Conservation (phyloP, 2,888 invertebrate species). For the Ichneumoninae sp. region DNA sequence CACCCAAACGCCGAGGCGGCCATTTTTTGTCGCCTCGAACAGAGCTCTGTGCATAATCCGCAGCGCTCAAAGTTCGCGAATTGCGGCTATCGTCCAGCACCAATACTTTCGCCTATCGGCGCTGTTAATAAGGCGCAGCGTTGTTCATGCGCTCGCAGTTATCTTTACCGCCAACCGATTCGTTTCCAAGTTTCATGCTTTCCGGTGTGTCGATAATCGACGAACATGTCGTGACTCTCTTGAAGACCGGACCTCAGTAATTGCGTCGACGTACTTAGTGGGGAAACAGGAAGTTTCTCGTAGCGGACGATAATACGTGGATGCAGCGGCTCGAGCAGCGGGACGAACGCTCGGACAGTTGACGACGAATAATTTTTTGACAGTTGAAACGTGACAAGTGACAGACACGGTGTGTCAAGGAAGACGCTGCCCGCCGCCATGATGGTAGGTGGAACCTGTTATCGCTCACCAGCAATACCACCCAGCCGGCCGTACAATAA, state of each 20-base stretch:
- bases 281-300: background rate
- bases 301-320: conserved; percentile 23
- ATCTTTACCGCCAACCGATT: conserved; percentile 21
- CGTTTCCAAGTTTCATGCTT: conserved; percentile 6
- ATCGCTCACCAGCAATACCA: conserved; percentile 69
- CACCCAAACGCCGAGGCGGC: background rate
- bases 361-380: conserved; percentile 20
- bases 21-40: background rate
- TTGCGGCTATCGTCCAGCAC: background rate
- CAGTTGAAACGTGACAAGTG: conserved; percentile 45
- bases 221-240: conserved; percentile 23
- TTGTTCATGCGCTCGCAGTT: background rate
- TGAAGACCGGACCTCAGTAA: conserved; percentile 19
- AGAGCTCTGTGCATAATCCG: background rate
- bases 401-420: conserved; percentile 69
- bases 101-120: background rate
- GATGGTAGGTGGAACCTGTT: conserved; percentile 84
- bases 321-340: background rate
- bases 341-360: background rate
- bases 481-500: conserved; percentile 73
- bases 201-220: conserved; percentile 28
- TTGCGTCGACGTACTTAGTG: background rate
- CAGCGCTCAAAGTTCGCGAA: background rate
- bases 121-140: background rate
- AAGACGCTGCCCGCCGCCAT: conserved; percentile 82